These are phyloP conservation scores for Semnopithecus entellus DNA, from an alignment of 2,113 vertebrate genomes.

Conservation along the genomic window DNA sequence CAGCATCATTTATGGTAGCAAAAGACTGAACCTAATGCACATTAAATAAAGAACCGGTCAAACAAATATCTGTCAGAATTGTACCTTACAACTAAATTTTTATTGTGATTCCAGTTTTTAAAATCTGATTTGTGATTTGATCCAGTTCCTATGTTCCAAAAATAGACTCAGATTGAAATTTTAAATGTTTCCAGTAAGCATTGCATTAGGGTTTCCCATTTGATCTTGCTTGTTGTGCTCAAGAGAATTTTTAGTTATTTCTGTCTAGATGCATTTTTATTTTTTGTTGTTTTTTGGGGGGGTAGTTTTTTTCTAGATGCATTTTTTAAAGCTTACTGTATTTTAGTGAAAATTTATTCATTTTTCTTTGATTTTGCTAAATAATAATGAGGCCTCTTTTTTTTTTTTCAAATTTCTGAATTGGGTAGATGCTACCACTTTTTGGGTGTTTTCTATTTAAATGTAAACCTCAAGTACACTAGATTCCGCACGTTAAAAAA, in stretches of 20 bases:
- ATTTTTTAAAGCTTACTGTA: slow-evolving; percentile 62
- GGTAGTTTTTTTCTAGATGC: too few species aligned
- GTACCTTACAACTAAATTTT: not conserved
- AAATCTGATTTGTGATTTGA: slow-evolving; percentile 30
- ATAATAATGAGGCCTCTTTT: not conserved
- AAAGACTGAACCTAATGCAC: not conserved
- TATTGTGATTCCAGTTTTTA: slow-evolving; percentile 7
- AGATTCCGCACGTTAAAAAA: slow-evolving; percentile 14
- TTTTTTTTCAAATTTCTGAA: not conserved
- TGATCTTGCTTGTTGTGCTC: slow-evolving; percentile 60
- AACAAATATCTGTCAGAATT: not conserved
- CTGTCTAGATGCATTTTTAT: not conserved
- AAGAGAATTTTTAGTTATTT: slow-evolving; percentile 70
- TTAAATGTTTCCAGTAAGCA: slow-evolving; percentile 62
- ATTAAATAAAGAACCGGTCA: not conserved
- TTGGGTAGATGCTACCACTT: not conserved
- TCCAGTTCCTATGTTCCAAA: not conserved
- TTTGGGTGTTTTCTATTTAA: slow-evolving; percentile 50
- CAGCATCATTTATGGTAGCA: not conserved
- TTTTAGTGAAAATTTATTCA: slow-evolving; percentile 54
- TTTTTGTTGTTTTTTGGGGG: too few species aligned
- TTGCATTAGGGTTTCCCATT: slow-evolving; percentile 66
- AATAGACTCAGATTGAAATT: slow-evolving; percentile 69
- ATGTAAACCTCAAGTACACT: not conserved
- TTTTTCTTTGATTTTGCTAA: slow-evolving; percentile 19